A percentile compares a stretch with the other conserved stretches of the same genome.
phyloP scores from a whole-genome alignment of 2,113 vertebrate genomes.

The Rallus limicola region DNA sequence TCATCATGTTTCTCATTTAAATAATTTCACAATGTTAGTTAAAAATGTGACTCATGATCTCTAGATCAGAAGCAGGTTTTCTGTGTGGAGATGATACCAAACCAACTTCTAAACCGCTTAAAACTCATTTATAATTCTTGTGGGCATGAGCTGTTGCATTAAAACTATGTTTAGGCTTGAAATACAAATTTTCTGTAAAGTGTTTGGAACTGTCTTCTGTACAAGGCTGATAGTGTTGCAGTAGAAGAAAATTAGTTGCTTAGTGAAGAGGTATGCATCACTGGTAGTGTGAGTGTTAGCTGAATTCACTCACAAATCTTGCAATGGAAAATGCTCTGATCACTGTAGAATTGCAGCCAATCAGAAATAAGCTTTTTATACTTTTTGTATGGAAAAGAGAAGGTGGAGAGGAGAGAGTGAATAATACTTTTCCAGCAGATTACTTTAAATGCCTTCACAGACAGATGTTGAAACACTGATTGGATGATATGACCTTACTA shows the following conservation, averaged over 20 bases:
- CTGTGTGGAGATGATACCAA: background rate
- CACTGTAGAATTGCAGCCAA: background rate
- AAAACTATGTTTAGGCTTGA: background rate
- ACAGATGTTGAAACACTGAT: background rate
- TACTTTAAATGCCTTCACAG: background rate
- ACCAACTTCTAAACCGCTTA: background rate
- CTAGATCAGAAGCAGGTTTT: background rate
- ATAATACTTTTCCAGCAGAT: background rate
- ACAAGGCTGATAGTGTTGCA: background rate
- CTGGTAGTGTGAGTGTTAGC: background rate
- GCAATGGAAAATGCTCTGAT: background rate
- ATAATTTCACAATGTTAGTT: background rate
- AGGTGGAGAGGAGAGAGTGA: rapidly evolving
- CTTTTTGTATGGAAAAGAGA: background rate
- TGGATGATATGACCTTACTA: background rate
- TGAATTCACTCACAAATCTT: background rate
- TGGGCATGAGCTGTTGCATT: background rate
- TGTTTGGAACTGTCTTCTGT: background rate
- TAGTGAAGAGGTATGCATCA: background rate
- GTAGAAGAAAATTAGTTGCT: background rate
- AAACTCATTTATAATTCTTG: background rate
- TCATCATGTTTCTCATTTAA: background rate
- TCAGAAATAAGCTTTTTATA: background rate
- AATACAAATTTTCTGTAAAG: background rate
- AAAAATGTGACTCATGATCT: background rate